A percentile compares a stretch with the other conserved stretches of the same genome.
These are phyloP conservation scores for Mormoops blainvillei DNA, from an alignment of 2,113 vertebrate genomes.

Conservation along the genomic window DNA sequence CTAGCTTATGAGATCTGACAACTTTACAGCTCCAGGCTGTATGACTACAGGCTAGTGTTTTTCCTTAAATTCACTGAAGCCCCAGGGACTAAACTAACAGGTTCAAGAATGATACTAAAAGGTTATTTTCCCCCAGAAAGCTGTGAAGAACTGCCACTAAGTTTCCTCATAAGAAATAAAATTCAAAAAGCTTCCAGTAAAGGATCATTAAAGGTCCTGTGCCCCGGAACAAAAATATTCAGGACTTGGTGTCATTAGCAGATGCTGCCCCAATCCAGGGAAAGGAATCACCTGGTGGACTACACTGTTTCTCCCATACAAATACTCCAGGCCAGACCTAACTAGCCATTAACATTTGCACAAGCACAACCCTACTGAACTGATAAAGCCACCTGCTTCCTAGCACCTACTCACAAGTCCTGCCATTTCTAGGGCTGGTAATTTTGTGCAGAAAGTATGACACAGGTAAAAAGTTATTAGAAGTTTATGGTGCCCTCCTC, in stretches of 20 bases:
- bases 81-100: constrained; percentile 60
- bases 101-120: constrained; percentile 52
- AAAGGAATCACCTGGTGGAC: background rate
- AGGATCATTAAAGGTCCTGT: background rate
- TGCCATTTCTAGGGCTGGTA: background rate
- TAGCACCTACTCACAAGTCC: background rate
- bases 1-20: constrained; percentile 69
- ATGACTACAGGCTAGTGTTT: constrained; percentile 52
- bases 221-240: background rate
- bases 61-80: constrained; percentile 53
- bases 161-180: constrained; percentile 30
- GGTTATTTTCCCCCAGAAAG: constrained; percentile 28
- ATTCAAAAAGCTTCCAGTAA: background rate
- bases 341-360: background rate
- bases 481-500: background rate
- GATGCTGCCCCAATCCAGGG: background rate
- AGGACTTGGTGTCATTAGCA: background rate
- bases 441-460: background rate
- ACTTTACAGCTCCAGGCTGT: constrained; percentile 59
- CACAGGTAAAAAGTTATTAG: background rate
- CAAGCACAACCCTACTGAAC: background rate
- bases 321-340: background rate
- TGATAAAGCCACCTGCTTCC: background rate
- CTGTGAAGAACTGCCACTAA: constrained; percentile 12
- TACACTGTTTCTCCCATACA: background rate